Conservation (phyloP, 2,797 vertebrate genomes). For the Manis javanica region DNA sequence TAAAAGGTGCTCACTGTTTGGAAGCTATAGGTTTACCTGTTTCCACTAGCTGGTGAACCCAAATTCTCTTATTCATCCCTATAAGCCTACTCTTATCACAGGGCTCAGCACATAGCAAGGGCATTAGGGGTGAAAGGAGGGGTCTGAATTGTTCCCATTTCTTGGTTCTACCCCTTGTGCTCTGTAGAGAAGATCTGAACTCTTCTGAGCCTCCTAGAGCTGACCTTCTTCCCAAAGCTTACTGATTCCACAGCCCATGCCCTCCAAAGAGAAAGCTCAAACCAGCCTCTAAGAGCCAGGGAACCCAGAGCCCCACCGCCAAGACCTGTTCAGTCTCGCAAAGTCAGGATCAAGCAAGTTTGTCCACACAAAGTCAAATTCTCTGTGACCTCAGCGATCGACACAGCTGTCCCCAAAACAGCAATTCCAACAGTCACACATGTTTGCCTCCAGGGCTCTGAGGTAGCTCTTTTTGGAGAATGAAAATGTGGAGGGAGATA, state of each 20-base stretch:
- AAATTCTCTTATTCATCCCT: background rate
- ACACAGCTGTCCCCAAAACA: background rate
- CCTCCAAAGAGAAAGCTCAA: background rate
- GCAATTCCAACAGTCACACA: background rate
- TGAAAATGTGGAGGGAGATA: background rate
- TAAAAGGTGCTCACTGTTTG: background rate
- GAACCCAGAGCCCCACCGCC: background rate
- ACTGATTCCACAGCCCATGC: background rate
- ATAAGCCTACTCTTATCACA: too few species aligned
- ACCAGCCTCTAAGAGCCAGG: background rate
- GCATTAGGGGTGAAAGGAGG: background rate
- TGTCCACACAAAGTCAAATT: constrained; percentile 15
- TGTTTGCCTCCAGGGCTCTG: constrained; percentile 39
- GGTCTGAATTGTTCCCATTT: background rate
- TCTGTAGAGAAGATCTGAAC: background rate
- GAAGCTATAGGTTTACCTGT: background rate
- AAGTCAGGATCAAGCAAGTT: background rate
- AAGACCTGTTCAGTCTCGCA: background rate
- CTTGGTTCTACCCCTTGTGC: background rate
- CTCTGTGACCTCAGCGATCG: background rate
- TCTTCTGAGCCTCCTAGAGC: background rate
- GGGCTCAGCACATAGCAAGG: background rate
- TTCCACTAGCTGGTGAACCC: background rate
- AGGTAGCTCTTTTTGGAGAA: background rate
- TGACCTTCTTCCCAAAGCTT: background rate